Base-by-base conservation (phyloP, 2,113 vertebrate species). In the Ictidomys tridecemlineatus region DNA sequence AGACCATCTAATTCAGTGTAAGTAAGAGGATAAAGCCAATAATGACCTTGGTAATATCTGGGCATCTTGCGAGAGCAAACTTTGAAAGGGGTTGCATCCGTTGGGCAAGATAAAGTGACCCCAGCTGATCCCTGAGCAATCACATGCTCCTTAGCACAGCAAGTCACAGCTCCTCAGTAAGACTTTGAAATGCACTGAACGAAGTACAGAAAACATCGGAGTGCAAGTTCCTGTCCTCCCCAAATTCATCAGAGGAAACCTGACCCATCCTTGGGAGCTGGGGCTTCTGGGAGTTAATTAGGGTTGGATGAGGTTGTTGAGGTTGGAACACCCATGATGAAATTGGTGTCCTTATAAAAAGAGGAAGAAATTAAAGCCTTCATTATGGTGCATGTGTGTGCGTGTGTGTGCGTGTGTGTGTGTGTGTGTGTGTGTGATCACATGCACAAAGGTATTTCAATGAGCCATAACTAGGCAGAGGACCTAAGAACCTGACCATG, bases 21-120 rank as follows among this genome's bases (percentile, higher is more conserved):
- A 72, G 70, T 48, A 13, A 24, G 20, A 69, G 69, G 18, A 53
- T 14, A 28, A 34, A 63, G 51, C 12, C 76, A 51, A 77, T 65
- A 28, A 82, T 56, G 7, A 51, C 53, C 70, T 5, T 0, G 53
- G 85, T 53, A 92, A 30, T 10, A 26, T 24, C 2, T 0, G 0
- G 73, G 79, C 53, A 51, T 48, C 48, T 26, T 4, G 34, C 42
- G 20, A 8, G 34, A 34, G 20, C 8, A 4, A 45, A 45, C n/a
- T 30, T 12, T 53, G 22, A 30, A 70, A 32, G 39, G 26, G 28
- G 8, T 6, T 17, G 30, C 5, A 37, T n/a, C 48, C 17, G 0
- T 7, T 18, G 67, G 30, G 48, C 73, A 65, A 87, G 26, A 53
- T 34, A 51, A 67, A 74, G 37, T 3, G 26, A 56, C 39, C 14